Percentiles rank a stretch among this genome's conserved stretches.
phyloP scores from a whole-genome alignment of 2,113 vertebrate species.

The Hyperopisus bebe region DNA sequence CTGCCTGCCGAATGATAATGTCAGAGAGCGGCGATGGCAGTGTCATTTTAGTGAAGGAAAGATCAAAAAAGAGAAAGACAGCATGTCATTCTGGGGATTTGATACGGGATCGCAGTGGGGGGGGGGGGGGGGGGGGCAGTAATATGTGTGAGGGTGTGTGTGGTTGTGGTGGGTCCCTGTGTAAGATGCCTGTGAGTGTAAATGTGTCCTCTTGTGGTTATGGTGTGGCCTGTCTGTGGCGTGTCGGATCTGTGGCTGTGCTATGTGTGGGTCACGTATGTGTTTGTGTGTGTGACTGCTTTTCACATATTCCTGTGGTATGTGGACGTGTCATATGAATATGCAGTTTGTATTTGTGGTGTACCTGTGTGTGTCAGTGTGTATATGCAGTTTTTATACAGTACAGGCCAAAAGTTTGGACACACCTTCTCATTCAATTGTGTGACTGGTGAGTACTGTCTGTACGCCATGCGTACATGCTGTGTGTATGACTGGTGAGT shows the following conservation, averaged over 20 bases:
- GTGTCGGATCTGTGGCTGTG: not conserved
- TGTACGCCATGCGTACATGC: no score
- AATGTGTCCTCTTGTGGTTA: not conserved
- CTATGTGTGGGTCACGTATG: not conserved
- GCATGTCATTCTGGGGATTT: slow-evolving; percentile 72
- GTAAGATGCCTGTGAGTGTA: not conserved
- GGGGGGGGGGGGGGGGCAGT: slow-evolving; percentile 29
- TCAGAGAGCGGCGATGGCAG: slow-evolving; percentile 67
- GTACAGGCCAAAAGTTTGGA: no score
- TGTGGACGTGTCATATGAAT: slow-evolving; percentile 12
- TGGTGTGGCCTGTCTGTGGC: not conserved
- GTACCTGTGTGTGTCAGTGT: not conserved
- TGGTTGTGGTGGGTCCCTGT: not conserved
- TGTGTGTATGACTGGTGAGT: no score
- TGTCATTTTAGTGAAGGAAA: slow-evolving; percentile 66
- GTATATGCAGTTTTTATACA: not conserved
- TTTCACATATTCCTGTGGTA: not conserved
- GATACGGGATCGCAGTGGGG: slow-evolving; percentile 66
- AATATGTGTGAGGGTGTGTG: slow-evolving; percentile 27
- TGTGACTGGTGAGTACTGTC: no score
- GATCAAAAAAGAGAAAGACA: slow-evolving; percentile 66
- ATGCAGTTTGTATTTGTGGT: no score
- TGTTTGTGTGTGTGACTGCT: not conserved
- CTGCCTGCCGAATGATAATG: slow-evolving; percentile 65
- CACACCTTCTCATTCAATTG: no score